These are phyloP conservation scores for Cancer borealis DNA, from an alignment of 2,888 invertebrate species.

Conservation along the genomic window DNA sequence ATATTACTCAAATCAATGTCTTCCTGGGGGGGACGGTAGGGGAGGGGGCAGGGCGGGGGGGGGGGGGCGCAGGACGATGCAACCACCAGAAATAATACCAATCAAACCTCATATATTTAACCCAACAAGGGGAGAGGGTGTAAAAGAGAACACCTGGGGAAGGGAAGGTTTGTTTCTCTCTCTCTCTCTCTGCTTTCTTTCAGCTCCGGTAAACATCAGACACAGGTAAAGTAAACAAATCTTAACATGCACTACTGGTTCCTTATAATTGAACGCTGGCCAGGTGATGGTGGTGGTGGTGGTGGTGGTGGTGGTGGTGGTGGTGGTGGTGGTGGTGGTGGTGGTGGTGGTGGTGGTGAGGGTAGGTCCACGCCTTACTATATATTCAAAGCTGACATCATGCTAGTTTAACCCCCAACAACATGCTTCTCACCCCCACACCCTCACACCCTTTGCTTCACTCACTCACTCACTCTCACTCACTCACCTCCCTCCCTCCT, in stretches of 20 bases:
- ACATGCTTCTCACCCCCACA: not conserved
- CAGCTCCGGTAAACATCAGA: not conserved
- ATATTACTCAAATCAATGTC: no score
- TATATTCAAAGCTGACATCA: not conserved
- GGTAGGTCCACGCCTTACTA: not conserved
- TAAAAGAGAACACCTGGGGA: no score
- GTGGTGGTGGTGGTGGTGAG: not conserved
- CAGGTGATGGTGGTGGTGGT: not conserved
- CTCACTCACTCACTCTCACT: not conserved
- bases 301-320: not conserved
- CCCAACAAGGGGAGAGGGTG: not conserved
- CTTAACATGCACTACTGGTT: not conserved
- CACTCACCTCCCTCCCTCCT: not conserved
- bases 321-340: constrained; percentile 5
- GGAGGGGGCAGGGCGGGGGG: not conserved
- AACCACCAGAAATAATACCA: not conserved
- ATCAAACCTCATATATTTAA: not conserved
- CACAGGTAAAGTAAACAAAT: not conserved
- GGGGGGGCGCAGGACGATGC: not conserved
- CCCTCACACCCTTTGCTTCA: not conserved
- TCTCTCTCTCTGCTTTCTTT: no score
- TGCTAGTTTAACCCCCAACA: not conserved
- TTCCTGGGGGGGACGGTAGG: no score
- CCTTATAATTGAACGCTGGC: not conserved
- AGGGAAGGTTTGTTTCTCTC: not conserved